Conservation (phyloP, 1,140 invertebrate genomes). For the Camponotus floridanus region DNA sequence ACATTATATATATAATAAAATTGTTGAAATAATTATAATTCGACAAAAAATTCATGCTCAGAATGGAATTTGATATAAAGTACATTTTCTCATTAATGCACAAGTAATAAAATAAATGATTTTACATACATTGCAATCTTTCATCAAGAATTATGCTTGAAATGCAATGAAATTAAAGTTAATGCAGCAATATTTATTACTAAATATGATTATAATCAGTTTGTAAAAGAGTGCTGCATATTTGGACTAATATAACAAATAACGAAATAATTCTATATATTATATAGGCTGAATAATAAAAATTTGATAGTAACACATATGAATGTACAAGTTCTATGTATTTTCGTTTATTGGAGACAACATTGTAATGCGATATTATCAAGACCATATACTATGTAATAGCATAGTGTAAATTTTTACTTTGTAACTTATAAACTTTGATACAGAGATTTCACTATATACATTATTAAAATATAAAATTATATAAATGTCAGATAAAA, state of each 20-base stretch:
- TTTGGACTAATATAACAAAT: neutral
- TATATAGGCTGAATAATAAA: neutral
- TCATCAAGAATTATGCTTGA: slow-evolving; percentile 3
- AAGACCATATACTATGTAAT: slow-evolving; percentile 9
- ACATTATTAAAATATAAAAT: neutral
- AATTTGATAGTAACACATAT: slow-evolving; percentile 13
- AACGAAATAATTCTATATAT: neutral
- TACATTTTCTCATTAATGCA: neutral
- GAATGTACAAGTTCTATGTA: slow-evolving; percentile 11
- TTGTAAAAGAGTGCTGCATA: slow-evolving; percentile 11
- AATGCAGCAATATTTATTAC: neutral
- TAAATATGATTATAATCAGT: neutral
- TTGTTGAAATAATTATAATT: neutral
- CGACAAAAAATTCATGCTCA: neutral
- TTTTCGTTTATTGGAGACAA: slow-evolving; percentile 25
- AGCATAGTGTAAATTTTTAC: slow-evolving; percentile 21
- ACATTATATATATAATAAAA: neutral
- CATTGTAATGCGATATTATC: neutral
- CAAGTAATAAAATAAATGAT: slow-evolving; percentile 29
- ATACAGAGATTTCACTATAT: slow-evolving; percentile 7
- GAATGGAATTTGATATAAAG: neutral
- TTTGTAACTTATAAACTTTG: slow-evolving; percentile 10
- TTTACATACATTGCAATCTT: slow-evolving; percentile 11
- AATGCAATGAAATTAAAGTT: neutral
- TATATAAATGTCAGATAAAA: neutral